Percentiles rank a stretch among this genome's conserved stretches.
Conservation (phyloP, 2,888 invertebrate genomes). For the Tanypteryx hageni region DNA sequence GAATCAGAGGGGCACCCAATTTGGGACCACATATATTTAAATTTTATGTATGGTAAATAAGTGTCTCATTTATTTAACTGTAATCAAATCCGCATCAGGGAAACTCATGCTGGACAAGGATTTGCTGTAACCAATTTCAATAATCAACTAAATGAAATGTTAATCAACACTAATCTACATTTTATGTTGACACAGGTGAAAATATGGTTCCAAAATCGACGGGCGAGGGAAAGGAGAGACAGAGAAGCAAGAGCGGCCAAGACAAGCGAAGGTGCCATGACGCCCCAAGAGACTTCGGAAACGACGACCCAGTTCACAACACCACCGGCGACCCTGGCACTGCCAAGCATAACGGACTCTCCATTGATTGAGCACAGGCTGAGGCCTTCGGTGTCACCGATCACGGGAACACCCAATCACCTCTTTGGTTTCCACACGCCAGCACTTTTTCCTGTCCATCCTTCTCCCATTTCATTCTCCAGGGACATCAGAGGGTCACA, state of each 20-base stretch:
- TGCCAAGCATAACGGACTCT: background rate
- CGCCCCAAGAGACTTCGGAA: background rate
- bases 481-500: background rate
- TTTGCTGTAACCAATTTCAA: no score
- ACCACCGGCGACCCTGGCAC: background rate
- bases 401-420: background rate
- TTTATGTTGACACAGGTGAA: constrained; percentile 46
- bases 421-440: background rate
- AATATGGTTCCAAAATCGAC: constrained; percentile 65
- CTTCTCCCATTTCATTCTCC: background rate
- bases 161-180: no score
- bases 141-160: no score
- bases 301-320: background rate
- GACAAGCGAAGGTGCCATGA: background rate
- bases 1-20: no score
- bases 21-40: no score
- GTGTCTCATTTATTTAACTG: no score
- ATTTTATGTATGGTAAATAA: no score
- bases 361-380: background rate
- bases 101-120: no score
- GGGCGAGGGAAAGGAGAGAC: constrained; percentile 62
- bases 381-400: background rate
- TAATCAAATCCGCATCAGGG: no score
- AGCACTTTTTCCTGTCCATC: background rate
- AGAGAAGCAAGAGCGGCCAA: constrained; percentile 16